phyloP scores from a whole-genome alignment of 2,888 invertebrate genomes.

The Flexamia atlantica region DNA sequence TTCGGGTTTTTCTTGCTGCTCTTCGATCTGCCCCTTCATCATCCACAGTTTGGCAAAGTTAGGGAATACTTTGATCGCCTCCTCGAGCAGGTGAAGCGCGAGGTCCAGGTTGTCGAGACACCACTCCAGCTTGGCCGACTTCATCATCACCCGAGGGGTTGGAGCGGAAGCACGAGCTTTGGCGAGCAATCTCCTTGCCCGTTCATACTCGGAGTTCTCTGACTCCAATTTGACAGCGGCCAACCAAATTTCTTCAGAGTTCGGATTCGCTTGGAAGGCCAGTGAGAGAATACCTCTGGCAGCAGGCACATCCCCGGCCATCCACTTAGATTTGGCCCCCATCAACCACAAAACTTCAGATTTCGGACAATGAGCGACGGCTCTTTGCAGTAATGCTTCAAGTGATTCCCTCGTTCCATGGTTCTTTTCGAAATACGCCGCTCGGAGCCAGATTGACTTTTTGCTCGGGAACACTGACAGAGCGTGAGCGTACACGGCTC shows the following conservation, averaged over 20 bases:
- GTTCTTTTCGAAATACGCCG: slow-evolving; percentile 97
- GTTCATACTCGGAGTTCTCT: slow-evolving; percentile 97
- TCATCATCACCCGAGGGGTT: slow-evolving; percentile 98
- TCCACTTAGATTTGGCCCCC: slow-evolving; percentile 99
- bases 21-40: slow-evolving; percentile 99
- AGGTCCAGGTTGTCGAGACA: slow-evolving; percentile 91
- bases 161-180: slow-evolving; percentile 97
- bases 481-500: slow-evolving; percentile 97
- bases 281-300: slow-evolving; percentile 96
- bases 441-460: slow-evolving; percentile 98
- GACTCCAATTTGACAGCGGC: slow-evolving; percentile 99
- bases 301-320: slow-evolving; percentile 96
- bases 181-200: slow-evolving; percentile 92
- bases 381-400: slow-evolving; percentile 93
- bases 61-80: slow-evolving; percentile 92
- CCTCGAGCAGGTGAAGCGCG: slow-evolving; percentile 89
- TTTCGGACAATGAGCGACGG: slow-evolving; percentile 98
- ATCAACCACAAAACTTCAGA: slow-evolving; percentile 99
- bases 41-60: slow-evolving; percentile 98
- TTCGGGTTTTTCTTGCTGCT: slow-evolving; percentile 86
- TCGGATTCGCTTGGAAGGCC: slow-evolving; percentile 99
- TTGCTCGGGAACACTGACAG: slow-evolving; percentile 95
- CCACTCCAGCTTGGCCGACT: slow-evolving; percentile 99
- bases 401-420: slow-evolving; percentile 95
- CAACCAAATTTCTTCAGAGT: slow-evolving; percentile 99